These are phyloP conservation scores for Dreissena rostriformis DNA, from an alignment of 1,140 invertebrate species.

Conservation along the genomic window DNA sequence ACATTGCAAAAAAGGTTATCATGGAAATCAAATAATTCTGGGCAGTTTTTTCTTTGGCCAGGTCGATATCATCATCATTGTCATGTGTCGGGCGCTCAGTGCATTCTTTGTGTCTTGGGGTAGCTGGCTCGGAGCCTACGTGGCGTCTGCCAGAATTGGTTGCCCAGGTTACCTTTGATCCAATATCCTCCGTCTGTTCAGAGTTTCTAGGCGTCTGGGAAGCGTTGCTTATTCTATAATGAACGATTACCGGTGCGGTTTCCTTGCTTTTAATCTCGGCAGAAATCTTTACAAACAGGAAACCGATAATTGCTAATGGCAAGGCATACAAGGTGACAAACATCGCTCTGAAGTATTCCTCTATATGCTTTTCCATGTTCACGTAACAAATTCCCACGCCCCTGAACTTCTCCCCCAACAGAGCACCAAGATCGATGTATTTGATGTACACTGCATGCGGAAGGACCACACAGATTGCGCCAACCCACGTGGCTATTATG, in stretches of 20 bases:
- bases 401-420: conserved; percentile 73
- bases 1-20: conserved; percentile 86
- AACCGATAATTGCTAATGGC: conserved; percentile 85
- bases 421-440: conserved; percentile 86
- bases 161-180: conserved; percentile 55
- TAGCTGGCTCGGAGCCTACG: background rate
- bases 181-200: conserved; percentile 19
- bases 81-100: conserved; percentile 69
- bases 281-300: conserved; percentile 85
- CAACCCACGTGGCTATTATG: conserved; percentile 87
- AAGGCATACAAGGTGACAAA: conserved; percentile 85
- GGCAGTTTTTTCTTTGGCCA: conserved; percentile 85
- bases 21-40: conserved; percentile 87
- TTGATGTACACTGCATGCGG: conserved; percentile 89
- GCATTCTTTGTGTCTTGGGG: conserved; percentile 43
- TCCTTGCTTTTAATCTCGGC: conserved; percentile 85
- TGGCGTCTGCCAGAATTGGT: background rate
- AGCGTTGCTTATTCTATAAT: conserved; percentile 57
- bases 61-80: conserved; percentile 85
- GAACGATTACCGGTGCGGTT: conserved; percentile 81
- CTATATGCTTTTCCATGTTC: conserved; percentile 78
- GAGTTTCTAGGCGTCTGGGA: conserved; percentile 26
- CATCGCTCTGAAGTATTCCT: conserved; percentile 80
- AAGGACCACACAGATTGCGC: conserved; percentile 87
- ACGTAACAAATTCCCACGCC: conserved; percentile 80